These are phyloP conservation scores for Muscidifurax raptorellus DNA, from an alignment of 1,140 invertebrate genomes.

Conservation along the genomic window DNA sequence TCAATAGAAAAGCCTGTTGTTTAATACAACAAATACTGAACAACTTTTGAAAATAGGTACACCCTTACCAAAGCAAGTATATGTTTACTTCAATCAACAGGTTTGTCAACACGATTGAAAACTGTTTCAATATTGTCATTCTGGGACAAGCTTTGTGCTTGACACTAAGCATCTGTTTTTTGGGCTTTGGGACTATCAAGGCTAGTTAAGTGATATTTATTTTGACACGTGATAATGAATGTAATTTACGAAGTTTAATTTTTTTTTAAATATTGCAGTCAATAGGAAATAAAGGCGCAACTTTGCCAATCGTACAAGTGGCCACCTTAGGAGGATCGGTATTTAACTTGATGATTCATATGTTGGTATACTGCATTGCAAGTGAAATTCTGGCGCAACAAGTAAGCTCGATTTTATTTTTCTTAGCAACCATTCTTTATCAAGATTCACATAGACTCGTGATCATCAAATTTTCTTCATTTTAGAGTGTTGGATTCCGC, in stretches of 20 bases:
- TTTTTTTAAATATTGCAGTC: too few species aligned
- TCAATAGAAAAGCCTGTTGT: too few species aligned
- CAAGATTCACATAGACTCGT: too few species aligned
- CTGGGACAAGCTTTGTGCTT: conserved; percentile 30
- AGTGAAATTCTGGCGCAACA: conserved; percentile 32
- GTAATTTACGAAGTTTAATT: too few species aligned
- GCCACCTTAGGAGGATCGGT: neutral
- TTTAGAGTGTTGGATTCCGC: conserved; percentile 7
- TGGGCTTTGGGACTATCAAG: conserved; percentile 18
- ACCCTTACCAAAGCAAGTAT: neutral
- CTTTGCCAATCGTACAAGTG: neutral
- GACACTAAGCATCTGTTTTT: conserved; percentile 11
- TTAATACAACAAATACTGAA: too few species aligned
- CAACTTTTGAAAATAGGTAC: too few species aligned
- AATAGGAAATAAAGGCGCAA: neutral
- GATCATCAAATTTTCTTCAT: too few species aligned
- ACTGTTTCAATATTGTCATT: conserved; percentile 32
- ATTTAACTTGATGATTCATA: conserved; percentile 25
- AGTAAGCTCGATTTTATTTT: conserved; percentile 20
- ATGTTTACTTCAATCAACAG: conserved; percentile 8
- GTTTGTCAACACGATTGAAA: conserved; percentile 33
- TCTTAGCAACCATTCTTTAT: too few species aligned
- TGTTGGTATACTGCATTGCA: conserved; percentile 39
- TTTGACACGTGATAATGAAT: neutral
- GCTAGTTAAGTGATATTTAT: neutral